These are phyloP conservation scores for Clunio marinus DNA, from an alignment of 2,888 invertebrate genomes.

Conservation along the genomic window DNA sequence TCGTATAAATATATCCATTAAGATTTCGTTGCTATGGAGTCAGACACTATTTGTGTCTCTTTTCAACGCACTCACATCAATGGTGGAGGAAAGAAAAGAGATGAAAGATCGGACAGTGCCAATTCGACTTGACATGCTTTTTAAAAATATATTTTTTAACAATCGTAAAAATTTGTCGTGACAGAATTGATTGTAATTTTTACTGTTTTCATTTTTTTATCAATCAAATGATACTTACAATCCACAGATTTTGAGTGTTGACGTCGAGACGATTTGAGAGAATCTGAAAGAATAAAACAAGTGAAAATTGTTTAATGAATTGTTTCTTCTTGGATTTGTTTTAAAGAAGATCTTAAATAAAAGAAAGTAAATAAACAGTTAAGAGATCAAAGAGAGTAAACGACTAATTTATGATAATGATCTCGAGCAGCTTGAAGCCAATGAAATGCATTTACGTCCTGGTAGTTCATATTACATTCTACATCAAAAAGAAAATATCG, in stretches of 20 bases:
- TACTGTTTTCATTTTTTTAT: not conserved
- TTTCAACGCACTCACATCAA: slow-evolving; percentile 3
- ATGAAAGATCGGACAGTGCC: not conserved
- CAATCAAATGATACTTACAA: not conserved
- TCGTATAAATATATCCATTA: slow-evolving; percentile 3
- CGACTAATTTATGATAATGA: too few species aligned
- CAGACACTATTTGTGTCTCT: slow-evolving; percentile 23
- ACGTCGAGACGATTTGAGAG: not conserved
- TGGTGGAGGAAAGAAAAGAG: not conserved
- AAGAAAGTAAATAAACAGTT: not conserved
- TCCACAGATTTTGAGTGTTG: not conserved
- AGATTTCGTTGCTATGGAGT: slow-evolving; percentile 30
- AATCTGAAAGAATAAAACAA: not conserved
- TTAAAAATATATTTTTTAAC: not conserved
- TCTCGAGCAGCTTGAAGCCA: too few species aligned
- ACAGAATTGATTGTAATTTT: not conserved
- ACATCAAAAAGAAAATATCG: too few species aligned
- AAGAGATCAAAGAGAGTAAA: not conserved
- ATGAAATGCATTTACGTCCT: too few species aligned
- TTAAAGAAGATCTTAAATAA: not conserved
- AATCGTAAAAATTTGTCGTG: not conserved
- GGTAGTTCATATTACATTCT: too few species aligned
- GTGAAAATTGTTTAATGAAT: not conserved
- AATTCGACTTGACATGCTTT: not conserved
- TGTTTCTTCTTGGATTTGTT: too few species aligned